phyloP scores from a whole-genome alignment of 2,888 invertebrate species.

The Sisyra nigra region DNA sequence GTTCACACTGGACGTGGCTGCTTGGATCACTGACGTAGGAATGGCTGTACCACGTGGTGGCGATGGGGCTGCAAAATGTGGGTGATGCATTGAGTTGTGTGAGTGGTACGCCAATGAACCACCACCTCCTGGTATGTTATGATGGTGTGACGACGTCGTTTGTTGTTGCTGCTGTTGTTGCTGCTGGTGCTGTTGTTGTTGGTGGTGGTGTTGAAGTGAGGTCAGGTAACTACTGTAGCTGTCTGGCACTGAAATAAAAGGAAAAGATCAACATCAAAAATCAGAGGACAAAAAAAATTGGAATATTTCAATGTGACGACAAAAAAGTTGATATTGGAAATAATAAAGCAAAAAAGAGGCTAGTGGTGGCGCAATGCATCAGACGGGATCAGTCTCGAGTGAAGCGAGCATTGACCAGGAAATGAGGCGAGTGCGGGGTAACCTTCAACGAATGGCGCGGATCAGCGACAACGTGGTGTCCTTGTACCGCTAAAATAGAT shows the following conservation, averaged over 20 bases:
- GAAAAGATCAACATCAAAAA: slow-evolving; percentile 4
- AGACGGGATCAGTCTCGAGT: neutral
- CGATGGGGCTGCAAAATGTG: slow-evolving; percentile 42
- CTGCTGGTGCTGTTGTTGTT: slow-evolving; percentile 20
- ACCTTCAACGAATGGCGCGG: slow-evolving; percentile 14
- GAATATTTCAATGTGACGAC: neutral
- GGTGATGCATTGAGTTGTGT: slow-evolving; percentile 24
- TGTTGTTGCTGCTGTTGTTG: neutral
- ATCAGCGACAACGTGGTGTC: slow-evolving; percentile 9
- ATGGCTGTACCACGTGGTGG: slow-evolving; percentile 29
- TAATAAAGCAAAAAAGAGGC: slow-evolving; percentile 1
- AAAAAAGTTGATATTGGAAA: neutral
- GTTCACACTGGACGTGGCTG: slow-evolving; percentile 69
- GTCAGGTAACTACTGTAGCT: slow-evolving; percentile 40
- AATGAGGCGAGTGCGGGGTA: slow-evolving; percentile 14
- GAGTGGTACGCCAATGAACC: slow-evolving; percentile 18
- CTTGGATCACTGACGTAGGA: slow-evolving; percentile 53
- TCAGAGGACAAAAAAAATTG: neutral
- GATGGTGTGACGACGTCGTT: slow-evolving; percentile 14
- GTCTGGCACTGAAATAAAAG: slow-evolving; percentile 40
- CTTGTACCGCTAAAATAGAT: slow-evolving; percentile 10
- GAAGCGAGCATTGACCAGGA: slow-evolving; percentile 20
- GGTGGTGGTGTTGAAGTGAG: slow-evolving; percentile 27
- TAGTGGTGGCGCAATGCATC: no score
- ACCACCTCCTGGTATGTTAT: slow-evolving; percentile 13